A percentile compares a stretch with the other conserved stretches of the same genome.
These are phyloP conservation scores for Aphaenogaster floridana DNA, from an alignment of 1,140 invertebrate species.

Conservation along the genomic window DNA sequence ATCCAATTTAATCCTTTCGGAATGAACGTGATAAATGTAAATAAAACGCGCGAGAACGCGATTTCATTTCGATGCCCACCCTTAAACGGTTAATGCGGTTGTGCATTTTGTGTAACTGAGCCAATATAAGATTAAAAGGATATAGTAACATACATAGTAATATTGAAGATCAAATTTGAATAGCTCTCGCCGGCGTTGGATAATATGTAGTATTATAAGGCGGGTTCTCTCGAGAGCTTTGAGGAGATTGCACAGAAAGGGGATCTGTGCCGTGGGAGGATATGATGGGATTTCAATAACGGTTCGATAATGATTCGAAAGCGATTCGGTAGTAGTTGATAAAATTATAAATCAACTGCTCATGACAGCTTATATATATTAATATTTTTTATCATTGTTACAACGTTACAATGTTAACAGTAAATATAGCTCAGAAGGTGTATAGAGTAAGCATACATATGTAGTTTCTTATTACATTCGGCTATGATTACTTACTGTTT, in stretches of 20 bases:
- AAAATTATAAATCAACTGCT: background rate
- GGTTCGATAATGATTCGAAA: background rate
- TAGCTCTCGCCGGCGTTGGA: background rate
- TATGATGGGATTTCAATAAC: background rate
- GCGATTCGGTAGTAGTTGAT: background rate
- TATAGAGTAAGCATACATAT: too few relatives aligned
- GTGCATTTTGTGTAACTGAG: background rate
- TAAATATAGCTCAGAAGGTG: background rate
- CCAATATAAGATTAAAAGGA: slow-evolving; percentile 10
- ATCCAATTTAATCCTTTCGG: background rate
- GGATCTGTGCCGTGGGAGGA: background rate
- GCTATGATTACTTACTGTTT: too few relatives aligned
- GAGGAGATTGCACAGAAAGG: background rate
- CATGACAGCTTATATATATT: background rate
- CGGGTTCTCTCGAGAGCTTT: background rate
- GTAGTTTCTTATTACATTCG: too few relatives aligned
- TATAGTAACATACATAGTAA: background rate
- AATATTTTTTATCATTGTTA: background rate
- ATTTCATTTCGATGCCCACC: background rate
- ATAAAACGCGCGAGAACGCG: background rate
- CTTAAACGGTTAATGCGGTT: background rate
- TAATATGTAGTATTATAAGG: background rate
- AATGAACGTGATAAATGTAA: background rate
- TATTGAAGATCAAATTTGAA: background rate
- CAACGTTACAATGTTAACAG: background rate